Base-by-base conservation (phyloP, 2,113 vertebrate genomes). In the Zosterops lateralis region DNA sequence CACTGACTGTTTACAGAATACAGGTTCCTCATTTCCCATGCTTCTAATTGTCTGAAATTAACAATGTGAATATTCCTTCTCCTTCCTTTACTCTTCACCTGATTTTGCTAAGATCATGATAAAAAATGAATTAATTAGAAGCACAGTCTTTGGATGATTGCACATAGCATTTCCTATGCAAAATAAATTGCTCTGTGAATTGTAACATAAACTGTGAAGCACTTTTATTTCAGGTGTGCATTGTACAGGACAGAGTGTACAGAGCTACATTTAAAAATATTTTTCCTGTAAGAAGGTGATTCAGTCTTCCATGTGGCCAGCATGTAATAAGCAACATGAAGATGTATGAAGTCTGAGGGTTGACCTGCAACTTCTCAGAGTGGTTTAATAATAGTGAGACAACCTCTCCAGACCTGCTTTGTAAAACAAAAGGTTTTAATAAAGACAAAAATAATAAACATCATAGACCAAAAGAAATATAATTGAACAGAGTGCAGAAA, bases 171-270 rank as follows among this genome's bases (percentile, higher is more conserved):
- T 48, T 89, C 47, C 57, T 51, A 75, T 48, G 61, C 34, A 86
- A 88, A 95, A 83, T 72, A 84, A 94, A 92, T 93, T 77, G 34
- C 47, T 93, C 78, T 71, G 62, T 86, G 66, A 75, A 72, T 83
- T 95, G 32, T 66, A 86, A 82, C 44, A 47, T 75, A 36, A 44
- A 74, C 20, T 74, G 66, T 89, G 61, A 90, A 88, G 28, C 22
- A 44, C 42, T 87, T 81, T 12, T 84, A 47, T 66, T 78, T 94
- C 73, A 57, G 20, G 32, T 82, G 42, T 77, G 10, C 61, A 21
- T 84, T 91, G 54, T 56, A 61, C 24, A 75, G 47, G 51, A 53
- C n/a, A 34, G 60, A 47, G 16, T 65, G 32, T 29, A 48, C 8
- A 34, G 38, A 78, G 65, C 6, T 53, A 11, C 12, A 40, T 56